A percentile compares a stretch with the other conserved stretches of the same genome.
phyloP scores from a whole-genome alignment of 2,888 invertebrate genomes.

The Celastrina argiolus region DNA sequence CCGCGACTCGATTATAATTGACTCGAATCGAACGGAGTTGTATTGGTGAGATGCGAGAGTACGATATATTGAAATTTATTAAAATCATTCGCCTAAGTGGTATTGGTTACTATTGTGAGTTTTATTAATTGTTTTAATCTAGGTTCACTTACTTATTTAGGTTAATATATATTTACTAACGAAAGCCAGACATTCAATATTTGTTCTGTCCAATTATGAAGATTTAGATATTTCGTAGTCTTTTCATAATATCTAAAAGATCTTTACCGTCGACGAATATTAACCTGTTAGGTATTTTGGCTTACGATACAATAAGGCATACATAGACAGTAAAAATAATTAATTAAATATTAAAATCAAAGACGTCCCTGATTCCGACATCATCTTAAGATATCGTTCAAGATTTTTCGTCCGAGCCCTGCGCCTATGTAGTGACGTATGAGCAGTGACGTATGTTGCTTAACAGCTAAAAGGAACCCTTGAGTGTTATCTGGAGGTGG shows the following conservation, averaged over 20 bases:
- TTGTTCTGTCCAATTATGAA: no score
- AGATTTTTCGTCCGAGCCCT: neutral
- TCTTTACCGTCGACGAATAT: no score
- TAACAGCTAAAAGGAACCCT: neutral
- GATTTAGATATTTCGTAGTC: no score
- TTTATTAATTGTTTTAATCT: neutral
- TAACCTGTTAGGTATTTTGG: no score
- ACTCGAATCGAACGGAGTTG: conserved; percentile 29
- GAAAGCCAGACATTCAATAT: no score
- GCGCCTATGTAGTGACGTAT: no score
- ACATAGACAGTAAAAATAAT: no score
- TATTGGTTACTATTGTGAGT: conserved; percentile 1
- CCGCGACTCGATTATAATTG: conserved; percentile 37
- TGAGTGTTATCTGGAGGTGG: conserved; percentile 25
- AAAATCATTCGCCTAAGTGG: conserved; percentile 19
- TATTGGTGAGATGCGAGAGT: conserved; percentile 22
- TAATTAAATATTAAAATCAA: no score
- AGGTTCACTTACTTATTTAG: neutral
- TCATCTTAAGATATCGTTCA: neutral
- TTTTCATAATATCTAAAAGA: no score
- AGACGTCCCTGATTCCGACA: neutral
- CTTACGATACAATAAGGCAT: no score
- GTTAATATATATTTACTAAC: no score
- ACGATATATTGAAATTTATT: conserved; percentile 26
- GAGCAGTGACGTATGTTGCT: conserved; percentile 5